Evolutionary conservation across 2,888 invertebrate species (phyloP), one percentile per base, ranked within the genome.

Genomic region (Eupithecia exiguata): DNA sequence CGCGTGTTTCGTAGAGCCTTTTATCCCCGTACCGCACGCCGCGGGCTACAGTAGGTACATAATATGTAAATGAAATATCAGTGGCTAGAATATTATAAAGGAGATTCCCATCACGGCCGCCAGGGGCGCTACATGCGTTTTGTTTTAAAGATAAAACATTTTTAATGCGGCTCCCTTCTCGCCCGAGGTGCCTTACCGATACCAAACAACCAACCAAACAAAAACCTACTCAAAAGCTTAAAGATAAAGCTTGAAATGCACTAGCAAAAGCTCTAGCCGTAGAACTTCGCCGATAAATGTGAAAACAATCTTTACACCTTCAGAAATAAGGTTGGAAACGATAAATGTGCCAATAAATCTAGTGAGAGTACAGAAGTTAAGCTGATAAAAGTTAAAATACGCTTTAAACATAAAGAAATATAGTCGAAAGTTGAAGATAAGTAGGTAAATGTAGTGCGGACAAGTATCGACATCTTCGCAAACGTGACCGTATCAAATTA

Each of bases 61-160:
- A 61, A 35, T 62, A 62, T 62, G 35, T 40, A 49, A 68, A 68
- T 62, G 68, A 43, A 62, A 63, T 68, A 40, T 62, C 72, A 67
- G 73, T 73, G 69, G 73, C 73, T 73, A 73, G 72, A 71, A 68
- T 68, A 74, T 61, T 68, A 62, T 46, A 70, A 65, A 63, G 16
- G 40, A 69, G 71, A 75, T 72, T 62, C 63, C 67, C 72, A 75
- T 75, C 75, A 40, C 69, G 40, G 65, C 61, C 66, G 75, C 87
- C 83, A 66, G 78, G 21, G 86, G 88, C 86, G 38, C 53, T 80
- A 88, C 87, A 86, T 74, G 85, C 79, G 78, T 86, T 86, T 84
- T 82, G 82, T 84, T 84, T 85, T 85, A 84, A 83, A 86, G 81
- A 86, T 86, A 85, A 85, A 86, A 86, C 84, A 84, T 86, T 85